Evolutionary conservation across 2,113 vertebrate genomes (phyloP).

Genomic region (Sigmodon hispidus): DNA sequence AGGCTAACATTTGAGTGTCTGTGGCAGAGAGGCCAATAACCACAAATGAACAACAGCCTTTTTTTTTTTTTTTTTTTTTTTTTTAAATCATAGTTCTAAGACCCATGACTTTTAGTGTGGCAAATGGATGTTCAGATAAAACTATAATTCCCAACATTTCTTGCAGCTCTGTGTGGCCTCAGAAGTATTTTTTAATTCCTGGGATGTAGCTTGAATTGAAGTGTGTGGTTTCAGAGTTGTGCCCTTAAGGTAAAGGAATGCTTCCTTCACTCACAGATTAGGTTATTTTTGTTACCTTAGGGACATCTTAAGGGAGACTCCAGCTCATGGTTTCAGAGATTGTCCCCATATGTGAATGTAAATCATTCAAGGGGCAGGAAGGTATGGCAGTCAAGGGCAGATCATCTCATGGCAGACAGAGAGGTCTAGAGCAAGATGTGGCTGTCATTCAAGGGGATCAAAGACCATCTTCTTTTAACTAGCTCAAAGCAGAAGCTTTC

Average conservation of each 20-base stretch:
- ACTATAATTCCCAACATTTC: slow-evolving; percentile 4
- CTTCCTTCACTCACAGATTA: not conserved
- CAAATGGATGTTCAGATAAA: not conserved
- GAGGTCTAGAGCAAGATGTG: not conserved
- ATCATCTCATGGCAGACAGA: not conserved
- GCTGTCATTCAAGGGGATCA: not conserved
- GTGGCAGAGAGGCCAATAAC: not conserved
- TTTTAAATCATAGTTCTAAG: not conserved
- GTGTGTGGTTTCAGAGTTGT: not conserved
- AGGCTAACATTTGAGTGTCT: not conserved
- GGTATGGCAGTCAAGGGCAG: not conserved
- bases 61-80: too few species aligned
- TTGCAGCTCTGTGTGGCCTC: not conserved
- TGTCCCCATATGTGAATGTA: not conserved
- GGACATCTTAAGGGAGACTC: not conserved
- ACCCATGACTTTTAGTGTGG: not conserved
- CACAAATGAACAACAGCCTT: not conserved
- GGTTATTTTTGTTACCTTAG: not conserved
- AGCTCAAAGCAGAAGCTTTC: not conserved
- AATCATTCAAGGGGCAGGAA: not conserved
- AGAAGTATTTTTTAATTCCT: not conserved
- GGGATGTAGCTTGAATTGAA: not conserved
- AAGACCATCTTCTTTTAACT: not conserved
- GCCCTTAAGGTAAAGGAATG: not conserved
- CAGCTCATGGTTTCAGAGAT: not conserved